Percentiles rank a stretch among this genome's conserved stretches.
Evolutionary conservation across 1,140 invertebrate genomes (phyloP).

Genomic region (Calliphora vicina): DNA sequence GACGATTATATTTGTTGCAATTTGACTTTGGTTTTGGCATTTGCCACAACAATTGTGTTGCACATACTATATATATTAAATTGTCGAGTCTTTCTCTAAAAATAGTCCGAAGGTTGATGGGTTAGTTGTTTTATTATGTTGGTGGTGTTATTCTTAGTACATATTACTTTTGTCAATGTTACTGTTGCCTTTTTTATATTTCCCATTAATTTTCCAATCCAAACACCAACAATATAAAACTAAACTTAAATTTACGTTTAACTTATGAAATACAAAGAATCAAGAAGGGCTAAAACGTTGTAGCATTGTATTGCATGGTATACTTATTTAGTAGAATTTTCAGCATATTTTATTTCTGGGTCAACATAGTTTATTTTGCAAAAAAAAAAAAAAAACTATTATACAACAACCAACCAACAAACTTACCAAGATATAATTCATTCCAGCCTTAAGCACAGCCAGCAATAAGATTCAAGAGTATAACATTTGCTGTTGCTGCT

Average conservation of each 20-base stretch:
- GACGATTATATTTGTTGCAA: conserved; percentile 26
- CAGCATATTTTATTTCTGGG: background rate
- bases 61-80: background rate
- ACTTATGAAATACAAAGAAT: background rate
- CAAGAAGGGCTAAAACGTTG: background rate
- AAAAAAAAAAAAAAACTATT: background rate
- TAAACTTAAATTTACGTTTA: background rate
- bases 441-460: background rate
- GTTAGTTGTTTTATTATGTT: background rate
- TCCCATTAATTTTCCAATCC: background rate
- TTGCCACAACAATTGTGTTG: background rate
- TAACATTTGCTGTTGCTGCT: background rate
- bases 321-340: background rate
- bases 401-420: background rate
- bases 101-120: conserved; percentile 4
- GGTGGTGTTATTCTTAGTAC: background rate
- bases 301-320: background rate
- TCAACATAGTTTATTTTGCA: background rate
- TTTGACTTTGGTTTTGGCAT: conserved; percentile 14
- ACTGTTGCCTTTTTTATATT: background rate
- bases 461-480: background rate
- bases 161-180: background rate
- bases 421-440: background rate
- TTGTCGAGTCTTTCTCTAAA: background rate
- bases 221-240: background rate